These are phyloP conservation scores for Eupelmus urozonus DNA, from an alignment of 2,888 invertebrate genomes.

Conservation along the genomic window DNA sequence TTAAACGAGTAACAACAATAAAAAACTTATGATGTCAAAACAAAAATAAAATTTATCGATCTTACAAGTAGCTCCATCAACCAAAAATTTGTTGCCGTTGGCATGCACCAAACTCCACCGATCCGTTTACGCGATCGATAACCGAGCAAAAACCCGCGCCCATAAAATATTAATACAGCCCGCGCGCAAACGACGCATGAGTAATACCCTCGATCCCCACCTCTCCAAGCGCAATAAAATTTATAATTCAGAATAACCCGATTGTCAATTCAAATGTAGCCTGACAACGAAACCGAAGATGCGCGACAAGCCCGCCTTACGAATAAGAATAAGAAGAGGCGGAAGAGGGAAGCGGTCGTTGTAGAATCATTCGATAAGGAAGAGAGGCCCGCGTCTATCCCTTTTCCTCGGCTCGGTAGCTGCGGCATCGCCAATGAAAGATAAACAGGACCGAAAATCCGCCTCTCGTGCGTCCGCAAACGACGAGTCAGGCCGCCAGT, in stretches of 20 bases:
- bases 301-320: not conserved
- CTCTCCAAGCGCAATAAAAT: conserved; percentile 27
- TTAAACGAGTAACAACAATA: no score
- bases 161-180: conserved; percentile 35
- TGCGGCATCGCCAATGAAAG: conserved; percentile 47
- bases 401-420: not conserved
- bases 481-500: not conserved
- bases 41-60: no score
- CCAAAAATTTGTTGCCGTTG: no score
- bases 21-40: no score
- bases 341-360: not conserved
- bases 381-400: conserved; percentile 4
- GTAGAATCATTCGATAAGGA: conserved; percentile 45
- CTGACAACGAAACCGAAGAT: conserved; percentile 1
- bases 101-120: no score
- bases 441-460: conserved; percentile 49
- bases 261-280: conserved; percentile 45
- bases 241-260: conserved; percentile 56
- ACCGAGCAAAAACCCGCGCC: no score
- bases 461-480: conserved; percentile 49
- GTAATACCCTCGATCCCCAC: conserved; percentile 23
- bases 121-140: no score
- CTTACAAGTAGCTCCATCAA: no score
- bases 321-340: not conserved
- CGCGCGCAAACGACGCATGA: conserved; percentile 38